phyloP scores from a whole-genome alignment of 2,797 vertebrate species.

The Mergus octosetaceus region DNA sequence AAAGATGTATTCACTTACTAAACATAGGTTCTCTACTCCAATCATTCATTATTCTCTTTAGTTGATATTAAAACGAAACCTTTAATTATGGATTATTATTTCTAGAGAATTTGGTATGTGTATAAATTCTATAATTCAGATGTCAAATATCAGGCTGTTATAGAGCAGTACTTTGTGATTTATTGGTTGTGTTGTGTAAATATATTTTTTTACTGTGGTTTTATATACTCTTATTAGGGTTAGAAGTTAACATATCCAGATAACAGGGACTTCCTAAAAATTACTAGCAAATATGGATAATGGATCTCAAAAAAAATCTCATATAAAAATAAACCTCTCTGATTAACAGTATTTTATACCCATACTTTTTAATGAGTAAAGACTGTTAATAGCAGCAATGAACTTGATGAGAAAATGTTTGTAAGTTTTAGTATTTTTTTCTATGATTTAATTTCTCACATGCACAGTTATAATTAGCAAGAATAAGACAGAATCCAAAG shows the following conservation, averaged over 20 bases:
- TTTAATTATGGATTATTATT: conserved; percentile 26
- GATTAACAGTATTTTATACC: conserved; percentile 44
- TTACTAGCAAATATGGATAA: not conserved
- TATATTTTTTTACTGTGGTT: conserved; percentile 2
- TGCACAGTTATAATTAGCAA: conserved; percentile 55
- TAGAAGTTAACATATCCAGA: conserved; percentile 3
- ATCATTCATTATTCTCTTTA: not conserved
- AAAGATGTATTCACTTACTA: not conserved
- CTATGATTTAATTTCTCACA: conserved; percentile 50
- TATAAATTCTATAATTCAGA: not conserved
- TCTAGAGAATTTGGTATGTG: not conserved
- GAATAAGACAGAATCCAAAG: not conserved
- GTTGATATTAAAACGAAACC: conserved; percentile 1
- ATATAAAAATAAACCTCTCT: not conserved
- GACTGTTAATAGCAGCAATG: conserved; percentile 46
- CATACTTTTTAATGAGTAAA: conserved; percentile 44
- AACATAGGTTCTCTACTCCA: not conserved
- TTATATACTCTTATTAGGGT: not conserved
- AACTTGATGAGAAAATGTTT: conserved; percentile 59
- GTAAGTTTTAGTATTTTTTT: conserved; percentile 60
- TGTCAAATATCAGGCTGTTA: not conserved
- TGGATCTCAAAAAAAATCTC: not conserved
- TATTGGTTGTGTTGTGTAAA: not conserved
- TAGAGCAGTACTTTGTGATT: not conserved
- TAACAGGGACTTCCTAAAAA: not conserved